phyloP scores from a whole-genome alignment of 1,140 invertebrate genomes.

The Drosophila tropicalis region DNA sequence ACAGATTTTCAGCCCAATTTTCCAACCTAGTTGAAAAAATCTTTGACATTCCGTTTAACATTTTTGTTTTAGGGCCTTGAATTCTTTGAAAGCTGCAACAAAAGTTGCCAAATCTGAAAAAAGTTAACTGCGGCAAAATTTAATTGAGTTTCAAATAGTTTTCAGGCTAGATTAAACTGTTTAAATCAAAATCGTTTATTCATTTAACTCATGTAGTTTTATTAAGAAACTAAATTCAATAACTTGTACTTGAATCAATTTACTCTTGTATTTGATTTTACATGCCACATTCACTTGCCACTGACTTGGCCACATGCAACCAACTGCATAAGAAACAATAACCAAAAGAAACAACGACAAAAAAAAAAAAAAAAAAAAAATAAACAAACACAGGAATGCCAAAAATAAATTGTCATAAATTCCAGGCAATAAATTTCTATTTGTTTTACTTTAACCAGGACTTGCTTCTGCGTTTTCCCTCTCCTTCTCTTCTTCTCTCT shows the following conservation, averaged over 20 bases:
- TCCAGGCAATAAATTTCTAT: constrained; percentile 82
- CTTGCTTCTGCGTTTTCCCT: constrained; percentile 35
- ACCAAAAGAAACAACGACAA: not conserved
- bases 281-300: constrained; percentile 12
- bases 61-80: not conserved
- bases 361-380: no score
- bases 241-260: constrained; percentile 21
- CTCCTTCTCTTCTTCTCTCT: not conserved
- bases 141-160: not conserved
- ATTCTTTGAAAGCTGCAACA: not conserved
- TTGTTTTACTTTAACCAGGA: constrained; percentile 70
- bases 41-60: constrained; percentile 1
- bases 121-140: not conserved
- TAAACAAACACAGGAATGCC: not conserved
- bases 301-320: constrained; percentile 35
- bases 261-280: constrained; percentile 39
- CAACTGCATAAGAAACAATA: constrained; percentile 29
- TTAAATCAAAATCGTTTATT: no score
- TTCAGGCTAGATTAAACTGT: no score
- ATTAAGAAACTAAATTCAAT: not conserved
- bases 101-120: not conserved
- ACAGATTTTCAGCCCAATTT: not conserved
- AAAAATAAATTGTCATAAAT: constrained; percentile 75
- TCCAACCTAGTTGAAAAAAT: not conserved
- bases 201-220: not conserved